Conservation (phyloP, 37 sponge, comb jelly and placozoan genomes). For the Petrosia ficiformis region DNA sequence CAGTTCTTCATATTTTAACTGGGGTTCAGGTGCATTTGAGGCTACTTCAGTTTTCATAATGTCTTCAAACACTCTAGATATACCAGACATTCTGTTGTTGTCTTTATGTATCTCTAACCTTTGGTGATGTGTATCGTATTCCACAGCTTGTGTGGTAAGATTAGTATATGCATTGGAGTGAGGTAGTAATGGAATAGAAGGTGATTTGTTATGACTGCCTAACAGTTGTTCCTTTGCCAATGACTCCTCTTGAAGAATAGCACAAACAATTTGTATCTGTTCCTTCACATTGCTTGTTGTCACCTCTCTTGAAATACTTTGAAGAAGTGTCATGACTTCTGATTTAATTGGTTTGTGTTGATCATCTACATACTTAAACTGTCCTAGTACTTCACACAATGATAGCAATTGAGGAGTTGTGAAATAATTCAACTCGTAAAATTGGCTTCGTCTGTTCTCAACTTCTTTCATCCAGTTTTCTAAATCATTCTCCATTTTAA, state of each 20-base stretch:
- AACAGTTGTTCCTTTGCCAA: too few relatives aligned
- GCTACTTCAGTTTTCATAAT: neutral
- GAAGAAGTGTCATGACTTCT: slow-evolving; percentile 2
- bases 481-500: slow-evolving; percentile 48
- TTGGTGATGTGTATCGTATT: too few relatives aligned
- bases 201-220: too few relatives aligned
- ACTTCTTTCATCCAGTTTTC: too few relatives aligned
- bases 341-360: neutral
- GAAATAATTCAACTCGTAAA: slow-evolving; percentile 60
- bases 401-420: too few relatives aligned
- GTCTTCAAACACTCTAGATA: too few relatives aligned
- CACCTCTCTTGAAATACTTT: too few relatives aligned
- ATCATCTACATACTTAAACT: neutral
- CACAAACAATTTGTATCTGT: neutral
- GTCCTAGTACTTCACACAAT: slow-evolving; percentile 52
- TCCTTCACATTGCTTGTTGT: neutral
- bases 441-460: slow-evolving; percentile 6
- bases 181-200: neutral
- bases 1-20: slow-evolving; percentile 16
- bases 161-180: neutral
- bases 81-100: too few relatives aligned
- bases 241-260: neutral
- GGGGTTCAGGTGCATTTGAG: neutral
- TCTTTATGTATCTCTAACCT: too few relatives aligned
- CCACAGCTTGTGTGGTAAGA: too few relatives aligned